These are phyloP conservation scores for Neelides folsomi DNA, from an alignment of 2,888 invertebrate genomes.

Conservation along the genomic window DNA sequence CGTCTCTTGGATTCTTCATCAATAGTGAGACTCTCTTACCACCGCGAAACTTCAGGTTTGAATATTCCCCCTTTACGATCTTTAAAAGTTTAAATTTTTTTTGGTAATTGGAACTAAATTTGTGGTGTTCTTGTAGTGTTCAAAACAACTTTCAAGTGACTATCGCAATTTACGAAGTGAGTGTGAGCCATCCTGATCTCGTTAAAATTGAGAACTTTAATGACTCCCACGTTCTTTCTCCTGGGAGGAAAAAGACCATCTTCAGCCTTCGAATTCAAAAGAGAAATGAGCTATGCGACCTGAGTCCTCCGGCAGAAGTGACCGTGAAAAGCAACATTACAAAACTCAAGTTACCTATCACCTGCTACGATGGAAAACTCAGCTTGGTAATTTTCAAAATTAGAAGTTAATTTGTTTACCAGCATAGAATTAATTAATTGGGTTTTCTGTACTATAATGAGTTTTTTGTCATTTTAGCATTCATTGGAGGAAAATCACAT, in stretches of 20 bases:
- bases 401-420: background rate
- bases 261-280: conserved; percentile 26
- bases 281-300: conserved; percentile 27
- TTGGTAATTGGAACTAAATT: background rate
- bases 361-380: conserved; percentile 60
- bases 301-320: conserved; percentile 37
- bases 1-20: conserved; percentile 34
- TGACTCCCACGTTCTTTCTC: conserved; percentile 26
- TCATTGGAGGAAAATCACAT: conserved; percentile 36
- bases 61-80: background rate
- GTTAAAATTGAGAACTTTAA: conserved; percentile 28
- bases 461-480: conserved; percentile 12
- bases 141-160: conserved; percentile 30
- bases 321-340: conserved; percentile 61
- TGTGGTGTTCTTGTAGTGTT: conserved; percentile 19
- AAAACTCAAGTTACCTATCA: conserved; percentile 52
- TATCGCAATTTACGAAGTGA: conserved; percentile 32
- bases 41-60: conserved; percentile 31
- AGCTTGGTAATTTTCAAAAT: conserved; percentile 42
- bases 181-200: conserved; percentile 31
- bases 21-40: conserved; percentile 22
- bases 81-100: background rate
- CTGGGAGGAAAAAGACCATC: conserved; percentile 29
- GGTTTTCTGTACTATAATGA: background rate
- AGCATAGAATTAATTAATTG: background rate